Percentiles rank a stretch among this genome's conserved stretches.
Conservation (phyloP, 2,113 vertebrate species). For the Elanoides forficatus region DNA sequence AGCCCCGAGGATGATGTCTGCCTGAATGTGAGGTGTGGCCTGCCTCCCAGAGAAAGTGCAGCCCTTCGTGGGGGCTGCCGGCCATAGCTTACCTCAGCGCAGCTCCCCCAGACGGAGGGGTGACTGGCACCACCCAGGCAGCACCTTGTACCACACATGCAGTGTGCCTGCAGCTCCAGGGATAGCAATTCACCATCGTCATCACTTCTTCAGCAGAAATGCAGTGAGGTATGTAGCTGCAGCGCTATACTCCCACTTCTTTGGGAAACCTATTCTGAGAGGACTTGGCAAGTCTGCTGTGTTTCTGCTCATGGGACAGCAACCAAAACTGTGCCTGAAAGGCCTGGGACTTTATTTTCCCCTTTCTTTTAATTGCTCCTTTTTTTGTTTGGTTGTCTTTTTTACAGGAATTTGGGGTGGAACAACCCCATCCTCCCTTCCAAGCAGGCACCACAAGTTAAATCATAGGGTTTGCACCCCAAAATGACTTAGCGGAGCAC, state of each 20-base stretch:
- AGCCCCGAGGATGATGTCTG: neutral
- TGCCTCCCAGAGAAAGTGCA: neutral
- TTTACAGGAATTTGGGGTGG: neutral
- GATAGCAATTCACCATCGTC: neutral
- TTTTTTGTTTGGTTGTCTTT: too few relatives aligned
- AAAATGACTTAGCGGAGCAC: neutral
- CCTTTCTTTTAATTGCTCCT: neutral
- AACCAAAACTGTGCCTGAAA: neutral
- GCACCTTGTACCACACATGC: accelerated
- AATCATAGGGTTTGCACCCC: neutral
- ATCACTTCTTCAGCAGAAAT: neutral
- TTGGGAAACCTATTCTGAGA: neutral
- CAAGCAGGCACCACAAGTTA: neutral
- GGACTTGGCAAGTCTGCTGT: neutral
- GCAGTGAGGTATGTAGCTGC: neutral
- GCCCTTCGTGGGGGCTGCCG: accelerated
- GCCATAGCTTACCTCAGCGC: neutral
- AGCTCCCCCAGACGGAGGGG: too few relatives aligned
- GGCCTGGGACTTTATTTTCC: neutral
- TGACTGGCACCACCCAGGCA: neutral
- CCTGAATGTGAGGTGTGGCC: accelerated
- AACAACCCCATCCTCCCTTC: neutral
- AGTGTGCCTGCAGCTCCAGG: neutral
- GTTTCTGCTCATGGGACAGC: neutral
- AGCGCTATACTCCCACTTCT: neutral